Evolutionary conservation across 2,113 vertebrate genomes (phyloP).

Genomic region (Silurus meridionalis): DNA sequence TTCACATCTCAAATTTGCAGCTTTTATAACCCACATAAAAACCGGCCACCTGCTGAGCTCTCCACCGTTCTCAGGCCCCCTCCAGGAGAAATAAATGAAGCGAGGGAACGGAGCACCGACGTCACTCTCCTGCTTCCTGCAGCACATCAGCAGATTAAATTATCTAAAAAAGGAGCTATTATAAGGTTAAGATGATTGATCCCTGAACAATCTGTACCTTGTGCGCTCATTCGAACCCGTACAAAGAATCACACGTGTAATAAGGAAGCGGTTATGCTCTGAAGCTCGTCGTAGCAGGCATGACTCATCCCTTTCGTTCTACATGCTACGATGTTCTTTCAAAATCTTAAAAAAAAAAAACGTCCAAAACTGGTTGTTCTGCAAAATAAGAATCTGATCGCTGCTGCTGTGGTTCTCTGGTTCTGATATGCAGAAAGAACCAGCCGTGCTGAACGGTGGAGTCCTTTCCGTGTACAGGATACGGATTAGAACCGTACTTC

Average conservation of each 20-base stretch:
- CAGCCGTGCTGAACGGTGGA: background rate
- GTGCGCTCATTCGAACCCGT: background rate
- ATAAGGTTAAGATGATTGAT: background rate
- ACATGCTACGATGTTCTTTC: background rate
- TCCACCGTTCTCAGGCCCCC: background rate
- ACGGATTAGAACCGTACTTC: background rate
- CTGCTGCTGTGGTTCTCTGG: background rate
- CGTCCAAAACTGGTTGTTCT: background rate
- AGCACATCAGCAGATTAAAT: background rate
- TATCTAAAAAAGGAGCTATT: conserved; percentile 16
- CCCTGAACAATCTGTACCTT: conserved; percentile 1
- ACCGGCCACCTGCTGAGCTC: background rate
- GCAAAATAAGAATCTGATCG: background rate
- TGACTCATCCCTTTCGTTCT: background rate
- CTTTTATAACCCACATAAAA: background rate
- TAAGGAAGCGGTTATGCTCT: background rate
- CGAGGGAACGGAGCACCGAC: background rate
- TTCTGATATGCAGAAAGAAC: background rate
- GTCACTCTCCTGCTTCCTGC: background rate
- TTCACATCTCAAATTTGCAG: background rate
- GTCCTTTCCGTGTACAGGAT: background rate
- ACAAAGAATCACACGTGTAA: background rate
- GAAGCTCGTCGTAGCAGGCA: background rate
- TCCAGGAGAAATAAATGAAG: background rate
- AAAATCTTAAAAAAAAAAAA: background rate